Evolutionary conservation across 2,888 invertebrate species (phyloP), one percentile per base, ranked within the genome.

Genomic region (Drosophila sordidula): DNA sequence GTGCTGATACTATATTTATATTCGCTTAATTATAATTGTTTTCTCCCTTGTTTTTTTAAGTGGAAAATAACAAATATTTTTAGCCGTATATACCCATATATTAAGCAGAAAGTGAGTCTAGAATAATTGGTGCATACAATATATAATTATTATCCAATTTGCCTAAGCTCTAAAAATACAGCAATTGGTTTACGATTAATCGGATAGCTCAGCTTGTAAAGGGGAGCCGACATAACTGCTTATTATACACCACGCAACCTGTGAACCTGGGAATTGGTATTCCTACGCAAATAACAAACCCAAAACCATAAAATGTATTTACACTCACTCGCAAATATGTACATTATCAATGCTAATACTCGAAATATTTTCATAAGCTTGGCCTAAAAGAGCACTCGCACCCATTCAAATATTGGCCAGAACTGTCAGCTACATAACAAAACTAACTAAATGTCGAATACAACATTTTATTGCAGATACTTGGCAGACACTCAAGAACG

Each of bases 141-240:
- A 44, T 38, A 18, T 42, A 42, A 45, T 22, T 34, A 14, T 32
- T 18, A n/a, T 42, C 56, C 57, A 50, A 69, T 68, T 73, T 38
- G 39, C 41, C 22, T 14, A 41, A 32, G 64, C 54, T 41, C 11
- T 46, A 57, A 58, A 69, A 74, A 63, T 25, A 46, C 9, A 36
- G 36, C 58, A 25, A 44, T 55, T 73, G 65, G 59, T 70, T 59
- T 65, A 65, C 56, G 54, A 41, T 38, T 51, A 64, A 44, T 34
- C n/a, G 59, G 70, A 57, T 58, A 36, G 16, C 42, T 44, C 11
- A 16, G 32, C 62, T 44, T 36, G 36, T 16, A 54, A 18, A 34
- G 11, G 14, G 16, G 25, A 36, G 36, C 3, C 12, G 8, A 12
- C 38, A 45, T 45, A 63, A 29, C 29, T 49, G 50, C 22, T 36